These are phyloP conservation scores for Gallinago media DNA, from an alignment of 2,113 vertebrate species.

Conservation along the genomic window DNA sequence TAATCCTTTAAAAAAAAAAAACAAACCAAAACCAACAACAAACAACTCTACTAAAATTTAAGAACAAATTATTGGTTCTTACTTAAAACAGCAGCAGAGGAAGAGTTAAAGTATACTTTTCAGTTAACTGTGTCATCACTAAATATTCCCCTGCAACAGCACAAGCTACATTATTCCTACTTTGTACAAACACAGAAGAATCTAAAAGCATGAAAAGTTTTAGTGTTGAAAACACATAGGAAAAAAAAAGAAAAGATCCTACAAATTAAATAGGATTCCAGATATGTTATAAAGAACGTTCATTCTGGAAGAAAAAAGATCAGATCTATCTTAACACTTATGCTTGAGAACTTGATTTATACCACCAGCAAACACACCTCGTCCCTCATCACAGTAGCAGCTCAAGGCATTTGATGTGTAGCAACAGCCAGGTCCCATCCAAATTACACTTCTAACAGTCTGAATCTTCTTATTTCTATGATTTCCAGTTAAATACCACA, in stretches of 20 bases:
- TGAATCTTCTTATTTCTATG: background rate
- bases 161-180: background rate
- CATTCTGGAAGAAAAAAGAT: background rate
- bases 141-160: background rate
- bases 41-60: background rate
- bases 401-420: background rate
- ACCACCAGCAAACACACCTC: background rate
- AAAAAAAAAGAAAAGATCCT: background rate
- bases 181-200: background rate
- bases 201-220: background rate
- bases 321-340: background rate
- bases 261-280: background rate
- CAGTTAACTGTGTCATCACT: background rate
- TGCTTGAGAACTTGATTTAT: background rate
- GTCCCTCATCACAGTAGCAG: background rate
- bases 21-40: no score
- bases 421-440: background rate
- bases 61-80: background rate
- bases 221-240: background rate
- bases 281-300: background rate
- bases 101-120: background rate
- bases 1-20: background rate
- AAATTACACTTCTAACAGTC: background rate
- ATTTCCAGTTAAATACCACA: background rate
- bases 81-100: background rate